phyloP scores from a whole-genome alignment of 2,888 invertebrate genomes.

The Erebia aethiops region DNA sequence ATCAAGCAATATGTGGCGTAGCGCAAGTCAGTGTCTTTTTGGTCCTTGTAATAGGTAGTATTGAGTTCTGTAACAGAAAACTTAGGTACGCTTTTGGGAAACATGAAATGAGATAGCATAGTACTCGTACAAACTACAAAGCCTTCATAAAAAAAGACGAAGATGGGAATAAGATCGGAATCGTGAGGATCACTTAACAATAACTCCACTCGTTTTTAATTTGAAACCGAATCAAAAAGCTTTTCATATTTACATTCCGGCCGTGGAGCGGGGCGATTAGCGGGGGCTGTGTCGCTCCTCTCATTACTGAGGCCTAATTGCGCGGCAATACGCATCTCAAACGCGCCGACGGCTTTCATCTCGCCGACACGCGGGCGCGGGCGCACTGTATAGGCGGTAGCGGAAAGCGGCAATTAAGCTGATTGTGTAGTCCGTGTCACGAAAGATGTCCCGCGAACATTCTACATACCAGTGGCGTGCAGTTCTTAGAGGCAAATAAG shows the following conservation, averaged over 20 bases:
- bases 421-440: too few species aligned
- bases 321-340: slow-evolving; percentile 69
- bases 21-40: too few species aligned
- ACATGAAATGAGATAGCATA: background rate
- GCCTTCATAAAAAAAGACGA: background rate
- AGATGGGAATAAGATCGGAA: slow-evolving; percentile 3
- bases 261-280: slow-evolving; percentile 64
- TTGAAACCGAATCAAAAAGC: slow-evolving; percentile 19
- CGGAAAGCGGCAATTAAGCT: slow-evolving; percentile 12
- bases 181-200: slow-evolving; percentile 16
- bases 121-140: background rate
- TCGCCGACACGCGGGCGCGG: slow-evolving; percentile 57
- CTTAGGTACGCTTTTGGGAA: too few species aligned
- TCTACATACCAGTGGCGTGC: too few species aligned
- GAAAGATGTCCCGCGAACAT: too few species aligned
- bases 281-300: slow-evolving; percentile 75
- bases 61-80: too few species aligned
- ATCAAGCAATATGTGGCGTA: too few species aligned
- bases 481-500: too few species aligned
- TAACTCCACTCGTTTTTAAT: slow-evolving; percentile 19
- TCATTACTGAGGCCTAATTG: slow-evolving; percentile 79
- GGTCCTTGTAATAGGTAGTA: too few species aligned
- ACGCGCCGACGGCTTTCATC: slow-evolving; percentile 78
- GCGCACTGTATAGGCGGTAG: slow-evolving; percentile 42
- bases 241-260: slow-evolving; percentile 31